Percentiles rank a stretch among this genome's conserved stretches.
Conservation (phyloP, 2,113 vertebrate species). For the Pachyramphus minor region DNA sequence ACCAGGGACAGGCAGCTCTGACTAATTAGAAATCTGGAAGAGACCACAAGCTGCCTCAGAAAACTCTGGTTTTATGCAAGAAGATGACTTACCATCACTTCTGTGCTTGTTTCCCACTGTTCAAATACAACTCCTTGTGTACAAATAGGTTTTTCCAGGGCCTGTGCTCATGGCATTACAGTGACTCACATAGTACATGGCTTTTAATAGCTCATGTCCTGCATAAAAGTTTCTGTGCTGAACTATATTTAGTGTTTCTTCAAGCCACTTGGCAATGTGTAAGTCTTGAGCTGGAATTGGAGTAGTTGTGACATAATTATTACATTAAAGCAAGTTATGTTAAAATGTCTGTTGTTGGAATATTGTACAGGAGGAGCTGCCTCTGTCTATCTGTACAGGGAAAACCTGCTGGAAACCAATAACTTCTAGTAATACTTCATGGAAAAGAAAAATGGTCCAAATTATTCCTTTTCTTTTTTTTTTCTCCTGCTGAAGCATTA, state of each 20-base stretch:
- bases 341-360: not conserved
- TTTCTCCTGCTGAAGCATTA: not conserved
- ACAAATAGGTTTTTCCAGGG: not conserved
- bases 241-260: conserved; percentile 22
- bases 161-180: not conserved
- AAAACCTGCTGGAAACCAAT: not conserved
- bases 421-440: not conserved
- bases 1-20: not conserved
- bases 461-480: not conserved
- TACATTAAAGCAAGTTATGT: not conserved
- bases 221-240: not conserved
- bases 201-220: conserved; percentile 29
- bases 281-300: not conserved
- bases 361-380: not conserved
- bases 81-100: not conserved
- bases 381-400: accelerated
- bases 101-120: not conserved
- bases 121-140: not conserved
- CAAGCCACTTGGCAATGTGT: not conserved
- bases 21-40: not conserved
- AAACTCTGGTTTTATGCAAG: not conserved
- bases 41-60: not conserved
- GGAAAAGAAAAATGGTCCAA: not conserved
- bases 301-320: not conserved
- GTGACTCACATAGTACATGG: not conserved